Percentiles rank a stretch among this genome's conserved stretches.
These are phyloP conservation scores for Pseudomugil gertrudae DNA, from an alignment of 2,797 vertebrate species.

Conservation along the genomic window DNA sequence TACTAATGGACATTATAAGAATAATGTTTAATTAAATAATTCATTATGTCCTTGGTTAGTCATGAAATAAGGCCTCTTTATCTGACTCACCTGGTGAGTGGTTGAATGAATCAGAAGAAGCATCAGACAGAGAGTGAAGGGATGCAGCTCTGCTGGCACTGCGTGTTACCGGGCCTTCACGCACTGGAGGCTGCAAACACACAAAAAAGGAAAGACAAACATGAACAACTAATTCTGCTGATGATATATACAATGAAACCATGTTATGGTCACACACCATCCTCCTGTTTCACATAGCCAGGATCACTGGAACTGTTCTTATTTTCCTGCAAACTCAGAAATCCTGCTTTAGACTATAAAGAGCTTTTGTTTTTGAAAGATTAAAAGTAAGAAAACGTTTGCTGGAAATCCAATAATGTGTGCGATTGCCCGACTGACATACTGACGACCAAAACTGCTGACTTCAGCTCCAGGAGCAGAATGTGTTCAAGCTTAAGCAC, in stretches of 20 bases:
- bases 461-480: background rate
- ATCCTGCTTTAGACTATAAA: background rate
- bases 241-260: background rate
- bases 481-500: conserved; percentile 1
- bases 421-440: background rate
- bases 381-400: background rate
- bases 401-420: background rate
- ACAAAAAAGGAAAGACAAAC: conserved; percentile 16
- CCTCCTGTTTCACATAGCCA: conserved; percentile 1
- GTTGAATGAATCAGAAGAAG: conserved; percentile 85
- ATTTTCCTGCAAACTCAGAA: conserved; percentile 1
- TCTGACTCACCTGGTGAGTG: conserved; percentile 80
- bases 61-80: conserved; percentile 6
- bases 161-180: conserved; percentile 68
- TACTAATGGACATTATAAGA: too few species aligned
- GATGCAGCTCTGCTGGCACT: conserved; percentile 80
- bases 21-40: background rate
- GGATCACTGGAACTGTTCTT: conserved; percentile 2
- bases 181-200: conserved; percentile 87
- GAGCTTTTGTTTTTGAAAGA: background rate
- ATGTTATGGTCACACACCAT: conserved; percentile 11
- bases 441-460: background rate
- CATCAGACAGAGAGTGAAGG: conserved; percentile 85
- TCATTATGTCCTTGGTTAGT: conserved; percentile 13
- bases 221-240: conserved; percentile 15